Evolutionary conservation across 2,113 vertebrate genomes (phyloP).

Genomic region (Rhabdornis inornatus): DNA sequence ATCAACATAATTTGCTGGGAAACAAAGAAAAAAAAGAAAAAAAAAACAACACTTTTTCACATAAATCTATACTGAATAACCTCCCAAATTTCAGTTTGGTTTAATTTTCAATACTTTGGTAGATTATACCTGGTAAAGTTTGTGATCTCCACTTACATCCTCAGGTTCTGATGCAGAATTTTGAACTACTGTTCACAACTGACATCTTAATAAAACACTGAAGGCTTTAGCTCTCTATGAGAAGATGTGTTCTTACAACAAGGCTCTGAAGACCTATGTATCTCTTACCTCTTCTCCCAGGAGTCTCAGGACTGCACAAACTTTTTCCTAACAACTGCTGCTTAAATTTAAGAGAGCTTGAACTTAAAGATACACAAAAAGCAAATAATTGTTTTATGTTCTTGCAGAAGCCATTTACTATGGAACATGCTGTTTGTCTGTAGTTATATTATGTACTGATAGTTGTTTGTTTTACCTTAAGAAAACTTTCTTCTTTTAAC

Average conservation of each 20-base stretch:
- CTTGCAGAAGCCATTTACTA: background rate
- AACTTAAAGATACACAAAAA: background rate
- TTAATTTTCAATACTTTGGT: background rate
- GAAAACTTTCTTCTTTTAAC: background rate
- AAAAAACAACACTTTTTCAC: background rate
- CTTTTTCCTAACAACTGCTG: background rate
- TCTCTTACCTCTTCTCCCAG: background rate
- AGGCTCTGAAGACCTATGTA: background rate
- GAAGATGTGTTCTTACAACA: background rate
- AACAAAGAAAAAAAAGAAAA: background rate
- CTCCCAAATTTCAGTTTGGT: background rate
- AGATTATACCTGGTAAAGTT: background rate
- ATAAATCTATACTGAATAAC: background rate
- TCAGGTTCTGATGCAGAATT: background rate
- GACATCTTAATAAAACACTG: background rate
- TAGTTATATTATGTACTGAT: background rate
- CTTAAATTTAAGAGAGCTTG: background rate
- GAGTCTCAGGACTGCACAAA: background rate
- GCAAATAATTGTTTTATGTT: background rate
- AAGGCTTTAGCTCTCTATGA: background rate
- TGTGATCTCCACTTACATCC: accelerated
- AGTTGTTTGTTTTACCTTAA: background rate
- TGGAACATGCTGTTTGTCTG: background rate
- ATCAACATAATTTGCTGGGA: background rate
- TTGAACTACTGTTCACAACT: background rate